These are phyloP conservation scores for Andrena flavipes DNA, from an alignment of 2,888 invertebrate species.

Conservation along the genomic window DNA sequence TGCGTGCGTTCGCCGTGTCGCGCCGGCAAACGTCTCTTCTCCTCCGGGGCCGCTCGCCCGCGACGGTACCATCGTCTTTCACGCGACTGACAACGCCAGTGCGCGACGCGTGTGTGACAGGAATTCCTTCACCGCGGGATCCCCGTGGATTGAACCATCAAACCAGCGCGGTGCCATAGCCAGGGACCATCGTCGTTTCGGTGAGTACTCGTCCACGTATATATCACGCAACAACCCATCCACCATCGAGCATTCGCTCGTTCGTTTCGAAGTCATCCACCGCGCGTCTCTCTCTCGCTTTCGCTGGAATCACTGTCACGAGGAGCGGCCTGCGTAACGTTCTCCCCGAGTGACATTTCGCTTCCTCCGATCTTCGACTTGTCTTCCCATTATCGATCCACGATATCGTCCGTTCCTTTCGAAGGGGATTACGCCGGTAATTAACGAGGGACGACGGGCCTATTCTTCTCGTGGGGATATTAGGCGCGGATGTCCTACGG, in stretches of 20 bases:
- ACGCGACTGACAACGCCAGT: constrained; percentile 53
- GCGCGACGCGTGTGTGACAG: constrained; percentile 62
- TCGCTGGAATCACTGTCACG: not conserved
- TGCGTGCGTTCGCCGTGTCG: constrained; percentile 38
- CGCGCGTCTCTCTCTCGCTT: not conserved
- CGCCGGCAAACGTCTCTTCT: constrained; percentile 21
- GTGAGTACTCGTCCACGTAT: constrained; percentile 44
- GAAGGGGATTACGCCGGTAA: not conserved
- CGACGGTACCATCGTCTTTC: not conserved
- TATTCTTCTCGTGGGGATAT: not conserved
- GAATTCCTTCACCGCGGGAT: constrained; percentile 33
- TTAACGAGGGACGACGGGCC: not conserved
- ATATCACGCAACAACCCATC: not conserved
- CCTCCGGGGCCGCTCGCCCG: constrained; percentile 13
- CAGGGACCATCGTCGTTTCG: constrained; percentile 48
- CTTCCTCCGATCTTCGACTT: not conserved
- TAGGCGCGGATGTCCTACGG: constrained; percentile 3
- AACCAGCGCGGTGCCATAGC: constrained; percentile 1
- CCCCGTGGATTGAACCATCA: constrained; percentile 45
- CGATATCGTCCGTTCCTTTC: not conserved
- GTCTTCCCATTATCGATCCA: no score
- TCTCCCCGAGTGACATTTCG: not conserved
- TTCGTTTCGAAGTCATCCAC: not conserved
- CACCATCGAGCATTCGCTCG: not conserved
- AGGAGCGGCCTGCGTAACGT: not conserved